Evolutionary conservation across 2,113 vertebrate genomes (phyloP).

Genomic region (Myotis davidii): DNA sequence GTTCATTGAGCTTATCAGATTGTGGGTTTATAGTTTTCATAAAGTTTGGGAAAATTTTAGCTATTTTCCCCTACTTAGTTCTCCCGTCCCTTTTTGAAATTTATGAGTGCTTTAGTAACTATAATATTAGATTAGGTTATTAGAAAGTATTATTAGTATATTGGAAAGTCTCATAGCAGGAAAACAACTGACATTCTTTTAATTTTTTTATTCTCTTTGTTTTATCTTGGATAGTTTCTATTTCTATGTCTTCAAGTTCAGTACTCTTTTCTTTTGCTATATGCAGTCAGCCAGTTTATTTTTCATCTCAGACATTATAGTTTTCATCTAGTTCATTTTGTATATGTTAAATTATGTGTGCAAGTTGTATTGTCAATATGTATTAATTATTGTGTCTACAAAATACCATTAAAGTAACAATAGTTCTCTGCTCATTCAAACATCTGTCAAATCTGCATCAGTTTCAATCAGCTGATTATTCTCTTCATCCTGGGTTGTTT

Average conservation of each 20-base stretch:
- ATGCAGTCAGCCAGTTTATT: neutral
- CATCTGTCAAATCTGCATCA: neutral
- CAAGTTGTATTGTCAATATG: neutral
- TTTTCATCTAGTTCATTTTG: constrained; percentile 13
- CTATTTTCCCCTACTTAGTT: neutral
- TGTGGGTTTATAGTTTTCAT: neutral
- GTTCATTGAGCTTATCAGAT: neutral
- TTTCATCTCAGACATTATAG: constrained; percentile 1
- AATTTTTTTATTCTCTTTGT: neutral
- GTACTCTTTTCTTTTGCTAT: neutral
- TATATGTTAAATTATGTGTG: neutral
- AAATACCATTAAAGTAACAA: neutral
- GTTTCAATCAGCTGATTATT: neutral
- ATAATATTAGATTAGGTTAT: neutral
- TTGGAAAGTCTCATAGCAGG: neutral
- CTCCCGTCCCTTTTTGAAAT: neutral
- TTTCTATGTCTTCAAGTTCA: neutral
- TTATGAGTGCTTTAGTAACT: neutral
- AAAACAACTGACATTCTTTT: constrained; percentile 9
- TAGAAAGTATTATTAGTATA: neutral
- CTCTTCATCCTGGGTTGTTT: neutral
- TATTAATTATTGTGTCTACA: neutral
- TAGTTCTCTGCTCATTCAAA: neutral
- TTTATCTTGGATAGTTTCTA: neutral
- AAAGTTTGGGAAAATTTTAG: neutral